These are phyloP conservation scores for Drosophila algonquin DNA, from an alignment of 2,888 invertebrate species.

Conservation along the genomic window DNA sequence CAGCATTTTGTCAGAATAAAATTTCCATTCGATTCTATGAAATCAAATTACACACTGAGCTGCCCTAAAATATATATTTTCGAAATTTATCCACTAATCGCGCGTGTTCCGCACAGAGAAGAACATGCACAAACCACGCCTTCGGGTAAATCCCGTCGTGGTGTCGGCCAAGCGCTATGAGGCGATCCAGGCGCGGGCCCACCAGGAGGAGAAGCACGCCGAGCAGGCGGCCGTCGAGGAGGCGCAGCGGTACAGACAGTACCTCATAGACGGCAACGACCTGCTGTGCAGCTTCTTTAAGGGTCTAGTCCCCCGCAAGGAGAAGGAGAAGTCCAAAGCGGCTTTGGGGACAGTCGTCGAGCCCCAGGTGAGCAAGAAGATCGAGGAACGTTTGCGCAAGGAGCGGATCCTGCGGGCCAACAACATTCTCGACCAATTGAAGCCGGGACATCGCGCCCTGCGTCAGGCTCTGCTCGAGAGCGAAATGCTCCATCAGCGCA, in stretches of 20 bases:
- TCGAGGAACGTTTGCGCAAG: slow-evolving; percentile 47
- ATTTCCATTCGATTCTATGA: too few relatives aligned
- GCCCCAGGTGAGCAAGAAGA: slow-evolving; percentile 1
- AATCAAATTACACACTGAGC: too few relatives aligned
- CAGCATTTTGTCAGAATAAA: too few relatives aligned
- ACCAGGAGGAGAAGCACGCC: slow-evolving; percentile 23
- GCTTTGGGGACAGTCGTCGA: background rate
- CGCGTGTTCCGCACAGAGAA: background rate
- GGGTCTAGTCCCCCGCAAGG: background rate
- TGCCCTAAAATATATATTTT: too few relatives aligned
- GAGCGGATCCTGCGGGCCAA: slow-evolving; percentile 60
- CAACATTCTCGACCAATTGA: slow-evolving; percentile 44
- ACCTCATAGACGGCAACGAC: slow-evolving; percentile 53
- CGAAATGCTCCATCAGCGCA: slow-evolving; percentile 55
- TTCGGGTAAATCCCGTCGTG: slow-evolving; percentile 47
- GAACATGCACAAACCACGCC: slow-evolving; percentile 8
- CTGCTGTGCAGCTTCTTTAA: slow-evolving; percentile 40
- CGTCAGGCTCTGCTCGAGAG: slow-evolving; percentile 48
- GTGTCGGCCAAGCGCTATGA: slow-evolving; percentile 55
- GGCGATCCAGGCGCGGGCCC: slow-evolving; percentile 45
- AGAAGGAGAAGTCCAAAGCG: slow-evolving; percentile 23
- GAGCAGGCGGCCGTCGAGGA: slow-evolving; percentile 43
- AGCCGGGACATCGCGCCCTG: slow-evolving; percentile 54
- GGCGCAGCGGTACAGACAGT: slow-evolving; percentile 56
- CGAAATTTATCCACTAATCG: background rate